Evolutionary conservation across 1,140 invertebrate genomes (phyloP), one percentile per base, ranked within the genome.

Genomic region (Drosophila nannoptera): DNA sequence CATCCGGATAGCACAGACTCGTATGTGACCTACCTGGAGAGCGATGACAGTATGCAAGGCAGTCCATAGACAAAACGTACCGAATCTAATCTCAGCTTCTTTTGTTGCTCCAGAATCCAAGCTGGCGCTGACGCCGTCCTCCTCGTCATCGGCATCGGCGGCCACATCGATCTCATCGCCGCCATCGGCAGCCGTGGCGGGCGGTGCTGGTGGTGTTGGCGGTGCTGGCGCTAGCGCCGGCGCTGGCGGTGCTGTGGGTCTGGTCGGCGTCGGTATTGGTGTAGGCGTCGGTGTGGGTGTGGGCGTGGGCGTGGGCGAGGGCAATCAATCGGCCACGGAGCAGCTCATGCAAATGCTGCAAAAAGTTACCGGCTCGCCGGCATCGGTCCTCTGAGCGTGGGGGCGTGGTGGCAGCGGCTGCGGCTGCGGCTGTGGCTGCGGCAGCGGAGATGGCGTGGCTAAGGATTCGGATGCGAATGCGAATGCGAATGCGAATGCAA

Each of bases 1-100:
- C 94, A 95, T 89, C 94, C 95, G 11, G 95, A 96, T 90, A 95
- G 94, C 64, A 95, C 94, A 6, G 95, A 96, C 88, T 96, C 95
- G 88, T 96, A 96, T 90, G 96, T 97, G 48, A 96, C 95, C 43
- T 97, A 96, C 91, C 92, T 96, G 54, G 95, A 97, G 89, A 96
- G 95, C 89, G 95, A 96, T 91, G 94, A 95, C 89, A 94, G 93
- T 88, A 91, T 93, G 65, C 92, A 93, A 43, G 92, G 92, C 58
- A 93, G 92, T 81, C 93, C 93, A 90, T 94, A 94, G 87, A 80
- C 69, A 63, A 87, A 71, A 73, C 75, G 81, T 77, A 87, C 75
- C 81, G 87, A 77, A 87, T 88, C 84, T 89, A 89, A 89, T 89
- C 64, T 73, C 77, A 87, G 84, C 84, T 88, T 88, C 76, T 87